Evolutionary conservation across 2,113 vertebrate genomes (phyloP), one percentile per base, ranked within the genome.

Genomic region (Microcebus lehilahytsara): DNA sequence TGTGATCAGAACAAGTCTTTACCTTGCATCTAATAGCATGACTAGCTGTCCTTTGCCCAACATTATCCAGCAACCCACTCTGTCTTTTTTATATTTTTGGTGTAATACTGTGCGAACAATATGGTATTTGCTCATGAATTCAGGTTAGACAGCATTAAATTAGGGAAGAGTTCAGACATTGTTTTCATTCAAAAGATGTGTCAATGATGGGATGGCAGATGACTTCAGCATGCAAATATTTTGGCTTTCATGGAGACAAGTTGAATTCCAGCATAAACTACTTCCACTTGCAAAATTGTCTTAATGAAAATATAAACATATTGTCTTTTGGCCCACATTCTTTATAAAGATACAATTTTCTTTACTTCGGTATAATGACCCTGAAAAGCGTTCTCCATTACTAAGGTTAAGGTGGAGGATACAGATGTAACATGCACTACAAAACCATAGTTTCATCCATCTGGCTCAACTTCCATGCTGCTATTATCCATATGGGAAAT

Each of bases 261-360:
- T 62, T 74, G 66, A 78, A 88, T 9, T 66, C 20, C 22, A 93
- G 10, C 10, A 84, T 2, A 95, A 92, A 89, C 27, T n/a, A 67
- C 3, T 90, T 83, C 30, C 53, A 93, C 46, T 96, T 92, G 42
- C 53, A 94, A 32, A 89, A 81, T 91, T 92, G 53, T 74, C 51
- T 86, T 77, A 80, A 78, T 94, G 78, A 93, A 94, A 96, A 93
- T 75, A 90, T 1, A 66, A 49, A 37, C 19, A 60, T 42, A 5
- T 80, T 95, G 42, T 49, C 67, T 91, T 95, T 93, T 46, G 80
- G 32, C 37, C 1, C n/a, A 88, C 6, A 93, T 19, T 62, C 92
- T 49, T 96, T 96, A 11, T 20, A 83, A 87, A 97, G 62, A 67
- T 2, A 0, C 17, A 78, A 4, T 90, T 93, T 94, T 62, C 9